phyloP scores from a whole-genome alignment of 1,140 invertebrate genomes.

The Wasmannia auropunctata region DNA sequence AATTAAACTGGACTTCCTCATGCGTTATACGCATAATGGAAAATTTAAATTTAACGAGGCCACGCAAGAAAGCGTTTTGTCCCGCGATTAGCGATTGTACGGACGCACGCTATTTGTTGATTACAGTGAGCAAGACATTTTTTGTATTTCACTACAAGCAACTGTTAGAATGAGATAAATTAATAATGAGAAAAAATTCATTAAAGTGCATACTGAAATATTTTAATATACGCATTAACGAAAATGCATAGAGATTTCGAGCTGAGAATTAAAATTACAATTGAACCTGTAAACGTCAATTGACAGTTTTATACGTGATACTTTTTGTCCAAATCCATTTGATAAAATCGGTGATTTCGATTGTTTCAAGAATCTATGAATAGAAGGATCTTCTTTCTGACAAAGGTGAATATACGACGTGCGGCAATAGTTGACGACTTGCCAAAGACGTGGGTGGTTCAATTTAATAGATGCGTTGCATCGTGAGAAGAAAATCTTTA shows the following conservation, averaged over 20 bases:
- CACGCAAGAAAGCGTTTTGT: neutral
- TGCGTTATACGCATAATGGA: slow-evolving; percentile 32
- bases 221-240: neutral
- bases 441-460: slow-evolving; percentile 54
- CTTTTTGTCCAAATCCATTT: neutral
- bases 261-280: neutral
- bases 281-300: neutral
- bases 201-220: neutral
- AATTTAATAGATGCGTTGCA: slow-evolving; percentile 14
- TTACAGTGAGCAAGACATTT: neutral
- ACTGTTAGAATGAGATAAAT: neutral
- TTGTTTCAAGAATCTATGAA: neutral
- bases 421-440: slow-evolving; percentile 63
- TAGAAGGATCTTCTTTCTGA: slow-evolving; percentile 46
- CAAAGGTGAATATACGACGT: slow-evolving; percentile 67
- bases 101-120: neutral
- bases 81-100: neutral
- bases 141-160: neutral
- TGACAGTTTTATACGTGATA: slow-evolving; percentile 1
- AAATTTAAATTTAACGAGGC: slow-evolving; percentile 50
- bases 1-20: slow-evolving; percentile 42
- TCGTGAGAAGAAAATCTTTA: neutral
- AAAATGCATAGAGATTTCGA: neutral
- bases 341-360: slow-evolving; percentile 31
- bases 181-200: neutral